phyloP scores from a whole-genome alignment of 1,140 invertebrate species.

The Chlorops oryzae region DNA sequence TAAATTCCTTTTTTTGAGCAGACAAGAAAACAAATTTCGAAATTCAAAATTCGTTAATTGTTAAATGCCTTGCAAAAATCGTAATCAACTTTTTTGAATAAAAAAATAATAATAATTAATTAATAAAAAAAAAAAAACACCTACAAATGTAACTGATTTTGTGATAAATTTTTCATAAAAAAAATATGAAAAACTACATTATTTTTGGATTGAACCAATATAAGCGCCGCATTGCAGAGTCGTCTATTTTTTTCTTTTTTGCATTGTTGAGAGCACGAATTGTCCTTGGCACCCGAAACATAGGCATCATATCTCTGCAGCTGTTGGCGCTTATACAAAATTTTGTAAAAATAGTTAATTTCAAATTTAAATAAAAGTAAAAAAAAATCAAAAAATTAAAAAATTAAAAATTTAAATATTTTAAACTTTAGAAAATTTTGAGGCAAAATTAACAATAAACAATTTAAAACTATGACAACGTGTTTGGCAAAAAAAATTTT shows the following conservation, averaged over 20 bases:
- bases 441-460: constrained; percentile 48
- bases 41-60: constrained; percentile 36
- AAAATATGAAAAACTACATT: constrained; percentile 22
- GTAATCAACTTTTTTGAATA: no score
- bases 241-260: no score
- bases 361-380: constrained; percentile 19
- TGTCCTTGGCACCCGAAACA: no score
- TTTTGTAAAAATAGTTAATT: constrained; percentile 44
- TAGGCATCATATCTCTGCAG: neutral
- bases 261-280: neutral
- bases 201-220: constrained; percentile 41
- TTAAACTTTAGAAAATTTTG: constrained; percentile 47
- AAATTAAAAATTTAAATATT: no score
- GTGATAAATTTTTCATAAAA: constrained; percentile 29
- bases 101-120: neutral
- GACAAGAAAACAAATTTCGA: constrained; percentile 12
- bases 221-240: constrained; percentile 20
- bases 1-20: neutral
- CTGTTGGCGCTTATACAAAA: constrained; percentile 30
- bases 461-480: constrained; percentile 9
- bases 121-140: constrained; percentile 16
- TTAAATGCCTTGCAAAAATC: constrained; percentile 46
- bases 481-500: constrained; percentile 32
- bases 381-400: no score
- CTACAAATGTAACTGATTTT: constrained; percentile 48